Base-by-base conservation (phyloP, 2,113 vertebrate genomes). In the Nicator chloris region DNA sequence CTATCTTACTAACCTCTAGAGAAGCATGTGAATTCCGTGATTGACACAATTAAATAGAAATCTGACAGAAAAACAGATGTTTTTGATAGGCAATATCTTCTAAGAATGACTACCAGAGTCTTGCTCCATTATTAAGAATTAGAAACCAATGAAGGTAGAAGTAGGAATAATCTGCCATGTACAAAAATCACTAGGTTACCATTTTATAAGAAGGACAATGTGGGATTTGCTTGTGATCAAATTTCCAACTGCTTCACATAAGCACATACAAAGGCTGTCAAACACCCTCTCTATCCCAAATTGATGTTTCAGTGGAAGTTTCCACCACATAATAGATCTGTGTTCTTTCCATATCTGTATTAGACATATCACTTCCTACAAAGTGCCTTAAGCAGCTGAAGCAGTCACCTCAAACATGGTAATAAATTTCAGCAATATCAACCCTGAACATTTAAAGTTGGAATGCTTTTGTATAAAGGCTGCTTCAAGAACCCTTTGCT, bases 11-110 rank as follows among this genome's bases (percentile, higher is more conserved):
- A 23, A 31, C 2, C 1, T 0, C 6, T 28, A 60, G 37, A 63
- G 35, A 77, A 65, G 9, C 4, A 47, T 14, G 8, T 1, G 68
- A 40, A 11, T 66, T 63, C 27, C 2, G 0, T 19, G 21, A 24
- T 3, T 49, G 39, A 54, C 26, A 50, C 8, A 71, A 12, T 45
- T 50, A 63, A 66, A 73, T 13, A 44, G 11, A 68, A 86, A 73
- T 3, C 5, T 8, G 61, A 7, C 4, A 21, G 37, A 31, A 86
- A 86, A 83, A 22, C 3, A 63, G 4, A 1, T 39, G 30, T 4
- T 19, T 76, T 37, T 68, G 35, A 51, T 47, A 35, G 42, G 28
- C 40, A 69, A 28, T 37, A 21, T 5, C 8, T 77, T 83, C 49
- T 86, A 50, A 31, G 37, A 60, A 53, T 1, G 0, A 28, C 11